These are phyloP conservation scores for Thalassoma bifasciatum DNA, from an alignment of 2,113 vertebrate genomes.

Conservation along the genomic window DNA sequence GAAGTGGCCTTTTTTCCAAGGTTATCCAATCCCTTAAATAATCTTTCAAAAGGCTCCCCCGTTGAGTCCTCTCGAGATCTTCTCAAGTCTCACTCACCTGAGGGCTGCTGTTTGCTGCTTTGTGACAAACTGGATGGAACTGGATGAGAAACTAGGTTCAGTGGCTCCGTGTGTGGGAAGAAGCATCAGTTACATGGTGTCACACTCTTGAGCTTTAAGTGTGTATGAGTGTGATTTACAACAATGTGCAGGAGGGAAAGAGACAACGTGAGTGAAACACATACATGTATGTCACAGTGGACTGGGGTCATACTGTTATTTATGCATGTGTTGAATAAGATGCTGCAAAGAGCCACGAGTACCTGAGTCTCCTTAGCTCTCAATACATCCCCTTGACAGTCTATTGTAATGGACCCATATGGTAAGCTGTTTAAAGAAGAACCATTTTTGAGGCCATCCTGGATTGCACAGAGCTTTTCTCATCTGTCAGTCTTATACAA, in stretches of 20 bases:
- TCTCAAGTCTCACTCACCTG: slow-evolving; percentile 57
- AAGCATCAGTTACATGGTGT: slow-evolving; percentile 37
- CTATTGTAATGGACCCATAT: not conserved
- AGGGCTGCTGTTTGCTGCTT: slow-evolving; percentile 20
- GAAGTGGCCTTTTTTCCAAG: slow-evolving; percentile 12
- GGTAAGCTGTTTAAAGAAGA: not conserved
- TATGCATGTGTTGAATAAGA: slow-evolving; percentile 3
- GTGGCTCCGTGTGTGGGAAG: slow-evolving; percentile 18
- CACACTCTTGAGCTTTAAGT: slow-evolving; percentile 9
- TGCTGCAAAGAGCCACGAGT: not conserved
- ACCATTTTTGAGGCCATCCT: not conserved
- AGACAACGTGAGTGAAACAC: slow-evolving; percentile 25
- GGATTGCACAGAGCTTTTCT: slow-evolving; percentile 13
- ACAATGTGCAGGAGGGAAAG: slow-evolving; percentile 3
- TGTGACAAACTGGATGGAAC: slow-evolving; percentile 50
- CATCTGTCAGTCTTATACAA: slow-evolving; percentile 8
- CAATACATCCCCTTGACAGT: not conserved
- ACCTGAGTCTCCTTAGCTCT: not conserved
- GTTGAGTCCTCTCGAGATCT: slow-evolving; percentile 16
- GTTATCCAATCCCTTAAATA: slow-evolving; percentile 40
- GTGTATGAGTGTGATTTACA: slow-evolving; percentile 19
- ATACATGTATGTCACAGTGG: slow-evolving; percentile 6
- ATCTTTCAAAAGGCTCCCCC: slow-evolving; percentile 7
- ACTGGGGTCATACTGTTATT: not conserved
- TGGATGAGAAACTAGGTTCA: slow-evolving; percentile 42